These are phyloP conservation scores for Oeneis ivallda DNA, from an alignment of 2,888 invertebrate genomes.

Conservation along the genomic window DNA sequence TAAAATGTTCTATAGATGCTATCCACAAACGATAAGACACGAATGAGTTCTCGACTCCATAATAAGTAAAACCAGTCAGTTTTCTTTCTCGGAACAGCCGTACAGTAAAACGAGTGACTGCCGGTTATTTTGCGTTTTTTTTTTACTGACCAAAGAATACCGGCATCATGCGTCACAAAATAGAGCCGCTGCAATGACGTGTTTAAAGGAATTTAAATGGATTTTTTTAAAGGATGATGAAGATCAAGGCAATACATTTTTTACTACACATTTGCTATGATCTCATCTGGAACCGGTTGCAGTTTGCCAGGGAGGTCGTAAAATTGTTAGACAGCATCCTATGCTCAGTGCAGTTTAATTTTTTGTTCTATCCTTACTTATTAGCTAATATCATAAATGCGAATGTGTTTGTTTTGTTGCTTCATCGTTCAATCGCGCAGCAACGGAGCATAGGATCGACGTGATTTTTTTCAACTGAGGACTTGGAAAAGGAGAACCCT, in stretches of 20 bases:
- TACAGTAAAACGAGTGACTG: conserved; percentile 2
- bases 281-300: conserved; percentile 3
- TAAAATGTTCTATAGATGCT: not conserved
- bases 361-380: no score
- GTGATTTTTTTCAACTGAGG: no score
- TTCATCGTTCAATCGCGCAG: no score
- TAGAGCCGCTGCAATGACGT: not conserved
- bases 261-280: not conserved
- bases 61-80: conserved; percentile 18
- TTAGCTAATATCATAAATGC: no score
- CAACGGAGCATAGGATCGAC: no score
- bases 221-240: conserved; percentile 2
- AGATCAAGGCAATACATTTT: conserved; percentile 2
- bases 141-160: conserved; percentile 4
- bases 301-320: not conserved
- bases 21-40: not conserved
- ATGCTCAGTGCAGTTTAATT: no score
- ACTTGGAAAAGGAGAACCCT: no score
- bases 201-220: conserved; percentile 4
- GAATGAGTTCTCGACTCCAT: conserved; percentile 3
- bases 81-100: conserved; percentile 26
- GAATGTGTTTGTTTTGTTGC: no score
- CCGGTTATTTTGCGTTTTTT: conserved; percentile 5
- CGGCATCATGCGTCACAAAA: not conserved
- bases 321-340: not conserved